phyloP scores from a whole-genome alignment of 2,888 invertebrate species.

The Bursaphelenchus okinawaensis region DNA sequence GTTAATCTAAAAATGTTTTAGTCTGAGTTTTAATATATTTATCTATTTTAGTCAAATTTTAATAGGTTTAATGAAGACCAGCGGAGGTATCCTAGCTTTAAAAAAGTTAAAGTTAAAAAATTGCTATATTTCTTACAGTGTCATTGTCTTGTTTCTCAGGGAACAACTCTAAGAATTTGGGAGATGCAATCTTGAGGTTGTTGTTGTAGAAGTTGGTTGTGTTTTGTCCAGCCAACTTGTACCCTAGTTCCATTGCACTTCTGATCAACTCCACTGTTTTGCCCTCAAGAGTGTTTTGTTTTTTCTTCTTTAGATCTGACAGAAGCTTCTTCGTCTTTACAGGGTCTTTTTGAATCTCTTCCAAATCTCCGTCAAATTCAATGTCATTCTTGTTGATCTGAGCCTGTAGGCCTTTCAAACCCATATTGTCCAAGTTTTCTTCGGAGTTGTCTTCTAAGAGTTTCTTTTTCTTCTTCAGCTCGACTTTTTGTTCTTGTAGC shows the following conservation, averaged over 20 bases:
- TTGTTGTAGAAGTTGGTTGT: neutral
- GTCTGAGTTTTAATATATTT: too few relatives aligned
- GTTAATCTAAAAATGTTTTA: conserved; percentile 32
- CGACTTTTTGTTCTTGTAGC: neutral
- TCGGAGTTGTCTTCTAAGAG: conserved; percentile 5
- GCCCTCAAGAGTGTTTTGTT: neutral
- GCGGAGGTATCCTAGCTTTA: too few relatives aligned
- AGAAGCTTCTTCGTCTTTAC: neutral
- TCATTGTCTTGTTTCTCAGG: neutral
- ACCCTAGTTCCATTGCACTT: neutral
- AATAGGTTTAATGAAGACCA: too few relatives aligned
- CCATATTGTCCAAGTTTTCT: conserved; percentile 2
- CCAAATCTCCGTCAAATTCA: neutral
- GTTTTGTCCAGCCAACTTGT: neutral
- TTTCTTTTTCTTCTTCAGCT: conserved; percentile 4
- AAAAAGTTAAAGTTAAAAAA: too few relatives aligned
- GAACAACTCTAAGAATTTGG: neutral
- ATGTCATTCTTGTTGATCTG: neutral
- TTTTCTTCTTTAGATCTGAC: neutral
- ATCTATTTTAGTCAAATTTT: too few relatives aligned
- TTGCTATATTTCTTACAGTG: neutral
- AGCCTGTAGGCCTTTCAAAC: neutral
- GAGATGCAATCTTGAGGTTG: neutral
- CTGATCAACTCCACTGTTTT: neutral
- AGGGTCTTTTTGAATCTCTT: neutral